Percentiles rank a stretch among this genome's conserved stretches.
Conservation (phyloP, 1,140 invertebrate species). For the Ips nitidus region DNA sequence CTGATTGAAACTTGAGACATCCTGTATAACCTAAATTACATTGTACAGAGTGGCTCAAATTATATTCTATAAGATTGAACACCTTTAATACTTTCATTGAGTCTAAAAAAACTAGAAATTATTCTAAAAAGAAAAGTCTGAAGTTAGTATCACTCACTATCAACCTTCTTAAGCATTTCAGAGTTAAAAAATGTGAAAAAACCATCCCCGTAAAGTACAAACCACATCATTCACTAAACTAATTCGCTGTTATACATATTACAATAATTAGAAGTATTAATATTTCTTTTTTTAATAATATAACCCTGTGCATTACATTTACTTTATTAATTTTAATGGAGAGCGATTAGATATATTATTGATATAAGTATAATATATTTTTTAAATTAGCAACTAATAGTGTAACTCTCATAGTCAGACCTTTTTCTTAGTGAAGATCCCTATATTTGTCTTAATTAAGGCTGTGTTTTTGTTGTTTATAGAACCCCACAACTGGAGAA, state of each 20-base stretch:
- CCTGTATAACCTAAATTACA: no score
- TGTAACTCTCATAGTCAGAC: conserved; percentile 19
- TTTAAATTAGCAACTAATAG: conserved; percentile 31
- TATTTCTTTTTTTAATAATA: conserved; percentile 30
- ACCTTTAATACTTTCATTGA: no score
- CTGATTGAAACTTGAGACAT: no score
- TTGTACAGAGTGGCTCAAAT: no score
- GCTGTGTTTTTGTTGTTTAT: conserved; percentile 32
- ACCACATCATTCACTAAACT: conserved; percentile 10
- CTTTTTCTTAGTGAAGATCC: conserved; percentile 18
- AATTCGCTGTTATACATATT: conserved; percentile 39
- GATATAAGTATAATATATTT: conserved; percentile 10
- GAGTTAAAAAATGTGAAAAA: no score
- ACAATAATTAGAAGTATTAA: conserved; percentile 30
- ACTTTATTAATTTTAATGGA: conserved; percentile 32
- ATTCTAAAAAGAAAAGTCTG: no score
- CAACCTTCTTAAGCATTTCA: no score
- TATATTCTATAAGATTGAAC: no score
- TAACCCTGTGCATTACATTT: conserved; percentile 43
- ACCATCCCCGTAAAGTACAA: no score
- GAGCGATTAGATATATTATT: conserved; percentile 21
- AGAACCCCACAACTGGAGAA: background rate
- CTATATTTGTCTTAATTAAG: conserved; percentile 44
- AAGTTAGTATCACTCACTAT: no score
- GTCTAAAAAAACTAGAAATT: no score